phyloP scores from a whole-genome alignment of 2,797 vertebrate genomes.

The Phoebastria nigripes region DNA sequence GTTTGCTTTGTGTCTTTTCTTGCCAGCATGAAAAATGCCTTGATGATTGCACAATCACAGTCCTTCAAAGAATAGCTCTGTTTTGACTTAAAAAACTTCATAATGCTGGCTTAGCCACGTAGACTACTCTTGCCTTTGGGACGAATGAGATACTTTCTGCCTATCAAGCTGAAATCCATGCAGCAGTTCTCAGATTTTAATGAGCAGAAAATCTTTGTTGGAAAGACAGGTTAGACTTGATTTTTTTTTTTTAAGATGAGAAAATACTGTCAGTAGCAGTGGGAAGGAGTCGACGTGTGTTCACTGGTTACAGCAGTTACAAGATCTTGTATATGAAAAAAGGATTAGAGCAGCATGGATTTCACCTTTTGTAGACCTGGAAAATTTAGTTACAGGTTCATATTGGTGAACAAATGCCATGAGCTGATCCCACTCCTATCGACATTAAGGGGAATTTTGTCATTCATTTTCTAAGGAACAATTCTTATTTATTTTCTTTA shows the following conservation, averaged over 20 bases:
- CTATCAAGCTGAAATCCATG: slow-evolving; percentile 15
- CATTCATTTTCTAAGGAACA: not conserved
- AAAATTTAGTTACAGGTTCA: not conserved
- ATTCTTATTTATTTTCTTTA: not conserved
- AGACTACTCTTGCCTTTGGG: slow-evolving; percentile 14
- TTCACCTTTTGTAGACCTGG: not conserved
- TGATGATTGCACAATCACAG: slow-evolving; percentile 15
- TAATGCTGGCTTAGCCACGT: not conserved
- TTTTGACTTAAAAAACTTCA: slow-evolving; percentile 15
- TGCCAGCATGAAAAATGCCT: slow-evolving; percentile 20
- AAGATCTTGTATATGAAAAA: not conserved
- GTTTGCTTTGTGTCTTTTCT: slow-evolving; percentile 22
- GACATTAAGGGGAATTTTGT: not conserved
- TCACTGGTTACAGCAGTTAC: slow-evolving; percentile 9
- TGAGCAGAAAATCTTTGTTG: slow-evolving; percentile 52
- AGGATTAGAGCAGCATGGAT: not conserved
- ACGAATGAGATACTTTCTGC: not conserved
- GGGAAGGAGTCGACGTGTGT: not conserved
- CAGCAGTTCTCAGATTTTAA: slow-evolving; percentile 38
- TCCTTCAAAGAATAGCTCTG: slow-evolving; percentile 43
- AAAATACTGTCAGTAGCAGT: slow-evolving; percentile 35
- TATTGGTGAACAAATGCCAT: not conserved
- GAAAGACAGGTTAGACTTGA: slow-evolving; percentile 60
- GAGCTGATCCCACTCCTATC: not conserved
- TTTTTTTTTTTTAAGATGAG: not conserved